Percentiles rank a stretch among this genome's conserved stretches.
phyloP scores from a whole-genome alignment of 2,797 vertebrate species.

The Clarias platycephalus region DNA sequence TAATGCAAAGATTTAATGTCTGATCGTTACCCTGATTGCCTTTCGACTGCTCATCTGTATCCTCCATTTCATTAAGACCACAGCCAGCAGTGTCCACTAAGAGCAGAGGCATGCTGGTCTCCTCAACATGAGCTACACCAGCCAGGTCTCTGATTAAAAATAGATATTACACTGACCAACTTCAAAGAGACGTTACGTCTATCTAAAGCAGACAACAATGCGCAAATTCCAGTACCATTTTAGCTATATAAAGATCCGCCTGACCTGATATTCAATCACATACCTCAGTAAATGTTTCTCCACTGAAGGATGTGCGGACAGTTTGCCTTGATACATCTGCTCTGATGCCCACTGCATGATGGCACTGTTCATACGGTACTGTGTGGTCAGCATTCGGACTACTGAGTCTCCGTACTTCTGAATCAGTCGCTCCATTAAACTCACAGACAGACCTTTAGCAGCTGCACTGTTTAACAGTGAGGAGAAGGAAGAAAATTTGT shows the following conservation, averaged over 20 bases:
- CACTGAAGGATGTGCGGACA: slow-evolving; percentile 85
- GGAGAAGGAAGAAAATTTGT: not conserved
- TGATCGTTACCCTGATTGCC: slow-evolving; percentile 85
- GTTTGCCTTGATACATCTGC: slow-evolving; percentile 84
- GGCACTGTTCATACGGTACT: slow-evolving; percentile 92
- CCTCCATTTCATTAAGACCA: slow-evolving; percentile 87
- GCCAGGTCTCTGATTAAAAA: slow-evolving; percentile 80
- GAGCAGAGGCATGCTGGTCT: slow-evolving; percentile 82
- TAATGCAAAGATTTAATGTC: not conserved
- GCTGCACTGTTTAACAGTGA: slow-evolving; percentile 78
- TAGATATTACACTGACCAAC: not conserved
- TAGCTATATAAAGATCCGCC: not conserved
- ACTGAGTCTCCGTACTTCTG: slow-evolving; percentile 67
- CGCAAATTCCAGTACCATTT: not conserved
- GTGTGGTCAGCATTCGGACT: slow-evolving; percentile 85
- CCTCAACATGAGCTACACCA: slow-evolving; percentile 79
- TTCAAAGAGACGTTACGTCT: not conserved
- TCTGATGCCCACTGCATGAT: slow-evolving; percentile 92
- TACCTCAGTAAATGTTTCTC: slow-evolving; percentile 85
- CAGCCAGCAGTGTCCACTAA: slow-evolving; percentile 92
- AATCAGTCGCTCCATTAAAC: slow-evolving; percentile 90
- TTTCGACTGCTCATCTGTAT: slow-evolving; percentile 88
- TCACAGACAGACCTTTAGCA: slow-evolving; percentile 81
- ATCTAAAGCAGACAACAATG: not conserved
- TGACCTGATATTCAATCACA: slow-evolving; percentile 51